These are phyloP conservation scores for Metalampra italica DNA, from an alignment of 2,888 invertebrate genomes.

Conservation along the genomic window DNA sequence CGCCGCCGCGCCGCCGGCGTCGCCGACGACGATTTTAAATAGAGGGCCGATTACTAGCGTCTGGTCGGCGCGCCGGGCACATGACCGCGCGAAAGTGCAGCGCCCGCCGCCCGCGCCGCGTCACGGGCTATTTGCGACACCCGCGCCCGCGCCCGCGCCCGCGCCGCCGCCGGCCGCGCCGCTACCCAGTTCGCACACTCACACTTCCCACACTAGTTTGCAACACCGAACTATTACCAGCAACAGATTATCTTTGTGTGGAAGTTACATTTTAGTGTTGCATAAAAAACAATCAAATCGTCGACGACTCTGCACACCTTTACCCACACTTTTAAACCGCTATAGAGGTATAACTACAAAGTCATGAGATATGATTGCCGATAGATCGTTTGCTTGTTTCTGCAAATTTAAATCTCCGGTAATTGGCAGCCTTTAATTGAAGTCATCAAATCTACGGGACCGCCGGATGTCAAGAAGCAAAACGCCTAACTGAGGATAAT, in stretches of 20 bases:
- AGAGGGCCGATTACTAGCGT: slow-evolving; percentile 41
- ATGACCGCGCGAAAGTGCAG: slow-evolving; percentile 76
- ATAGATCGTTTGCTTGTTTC: no score
- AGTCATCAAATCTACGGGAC: no score
- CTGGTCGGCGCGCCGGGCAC: slow-evolving; percentile 48
- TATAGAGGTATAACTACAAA: slow-evolving; percentile 11
- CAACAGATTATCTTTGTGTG: neutral
- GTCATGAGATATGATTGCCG: neutral
- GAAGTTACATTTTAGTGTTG: neutral
- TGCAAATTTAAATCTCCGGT: neutral
- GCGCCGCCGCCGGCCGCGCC: neutral
- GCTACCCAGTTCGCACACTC: slow-evolving; percentile 19
- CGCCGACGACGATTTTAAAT: slow-evolving; percentile 72
- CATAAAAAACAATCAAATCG: slow-evolving; percentile 1
- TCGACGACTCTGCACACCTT: no score
- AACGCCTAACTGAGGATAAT: no score
- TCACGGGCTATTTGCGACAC: slow-evolving; percentile 73
- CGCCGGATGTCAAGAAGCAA: no score
- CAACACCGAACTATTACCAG: slow-evolving; percentile 2
- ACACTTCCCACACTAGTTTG: slow-evolving; percentile 8
- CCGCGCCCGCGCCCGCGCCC: slow-evolving; percentile 15
- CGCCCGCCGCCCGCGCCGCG: slow-evolving; percentile 69
- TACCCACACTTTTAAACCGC: neutral
- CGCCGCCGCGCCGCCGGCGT: slow-evolving; percentile 49
- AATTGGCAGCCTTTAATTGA: no score